phyloP scores from a whole-genome alignment of 2,797 vertebrate species.

The Epinephelus awoara region DNA sequence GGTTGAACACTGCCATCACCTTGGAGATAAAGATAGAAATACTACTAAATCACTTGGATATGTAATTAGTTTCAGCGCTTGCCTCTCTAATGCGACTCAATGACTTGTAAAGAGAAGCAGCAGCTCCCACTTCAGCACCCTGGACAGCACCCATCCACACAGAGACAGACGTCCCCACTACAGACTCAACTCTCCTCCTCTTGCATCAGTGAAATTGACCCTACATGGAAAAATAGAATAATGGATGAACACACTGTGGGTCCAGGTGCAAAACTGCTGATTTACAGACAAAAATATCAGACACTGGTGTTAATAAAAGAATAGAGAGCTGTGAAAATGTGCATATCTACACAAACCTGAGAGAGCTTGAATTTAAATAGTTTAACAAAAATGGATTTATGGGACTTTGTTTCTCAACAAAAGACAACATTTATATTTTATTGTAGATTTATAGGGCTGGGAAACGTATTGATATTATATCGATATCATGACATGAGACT shows the following conservation, averaged over 20 bases:
- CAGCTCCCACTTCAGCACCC: constrained; percentile 60
- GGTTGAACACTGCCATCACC: neutral
- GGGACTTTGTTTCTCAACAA: too few species aligned
- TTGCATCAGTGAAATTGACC: neutral
- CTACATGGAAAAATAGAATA: neutral
- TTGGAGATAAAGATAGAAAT: neutral
- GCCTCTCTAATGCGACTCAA: neutral
- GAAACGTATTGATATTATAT: too few species aligned
- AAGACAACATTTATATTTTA: neutral
- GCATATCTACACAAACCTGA: neutral
- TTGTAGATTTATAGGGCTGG: too few species aligned
- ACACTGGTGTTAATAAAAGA: neutral
- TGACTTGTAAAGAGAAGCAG: neutral
- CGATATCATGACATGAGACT: too few species aligned
- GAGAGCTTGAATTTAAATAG: neutral
- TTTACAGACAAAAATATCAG: neutral
- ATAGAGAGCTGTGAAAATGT: neutral
- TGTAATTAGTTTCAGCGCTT: neutral
- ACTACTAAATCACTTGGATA: neutral
- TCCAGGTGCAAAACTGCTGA: neutral
- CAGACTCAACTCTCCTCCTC: neutral
- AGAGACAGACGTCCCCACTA: neutral
- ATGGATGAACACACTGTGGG: neutral
- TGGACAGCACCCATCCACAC: constrained; percentile 67
- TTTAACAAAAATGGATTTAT: neutral